These are phyloP conservation scores for Chamaea fasciata DNA, from an alignment of 2,113 vertebrate genomes.

Conservation along the genomic window DNA sequence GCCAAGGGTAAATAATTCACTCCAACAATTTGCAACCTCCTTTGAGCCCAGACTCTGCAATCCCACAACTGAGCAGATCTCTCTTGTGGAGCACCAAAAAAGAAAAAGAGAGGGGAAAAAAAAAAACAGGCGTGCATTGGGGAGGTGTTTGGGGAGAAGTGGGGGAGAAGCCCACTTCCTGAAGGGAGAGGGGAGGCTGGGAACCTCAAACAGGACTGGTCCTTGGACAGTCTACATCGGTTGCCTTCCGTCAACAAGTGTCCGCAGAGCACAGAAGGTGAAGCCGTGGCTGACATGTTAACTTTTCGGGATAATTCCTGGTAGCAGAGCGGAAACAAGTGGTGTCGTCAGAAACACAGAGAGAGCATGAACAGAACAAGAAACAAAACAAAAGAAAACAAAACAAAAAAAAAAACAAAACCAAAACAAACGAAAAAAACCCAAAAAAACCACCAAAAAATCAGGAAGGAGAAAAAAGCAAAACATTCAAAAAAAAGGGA, in stretches of 20 bases:
- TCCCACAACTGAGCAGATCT: conserved; percentile 56
- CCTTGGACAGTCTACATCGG: conserved; percentile 75
- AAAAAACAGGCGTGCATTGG: background rate
- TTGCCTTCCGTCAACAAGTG: conserved; percentile 83
- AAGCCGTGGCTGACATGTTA: conserved; percentile 84
- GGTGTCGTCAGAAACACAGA: conserved; percentile 78
- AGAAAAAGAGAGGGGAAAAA: background rate
- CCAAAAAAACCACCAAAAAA: conserved; percentile 20
- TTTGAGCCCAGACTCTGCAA: conserved; percentile 50
- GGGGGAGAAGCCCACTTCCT: conserved; percentile 63
- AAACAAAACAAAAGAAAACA: conserved; percentile 66
- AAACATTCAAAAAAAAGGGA: conserved; percentile 31
- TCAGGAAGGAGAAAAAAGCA: conserved; percentile 47
- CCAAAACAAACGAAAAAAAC: background rate
- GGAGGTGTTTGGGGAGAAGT: conserved; percentile 54
- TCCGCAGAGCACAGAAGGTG: conserved; percentile 78
- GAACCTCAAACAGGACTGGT: conserved; percentile 72
- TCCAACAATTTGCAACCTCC: conserved; percentile 49
- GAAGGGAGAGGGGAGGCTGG: conserved; percentile 66
- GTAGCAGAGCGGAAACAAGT: conserved; percentile 92
- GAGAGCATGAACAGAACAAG: conserved; percentile 73
- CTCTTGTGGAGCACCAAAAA: conserved; percentile 62
- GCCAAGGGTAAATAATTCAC: conserved; percentile 33
- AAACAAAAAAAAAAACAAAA: background rate
- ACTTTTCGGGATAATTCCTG: conserved; percentile 98